These are phyloP conservation scores for Drosophila macrospina DNA, from an alignment of 2,888 invertebrate species.

Conservation along the genomic window DNA sequence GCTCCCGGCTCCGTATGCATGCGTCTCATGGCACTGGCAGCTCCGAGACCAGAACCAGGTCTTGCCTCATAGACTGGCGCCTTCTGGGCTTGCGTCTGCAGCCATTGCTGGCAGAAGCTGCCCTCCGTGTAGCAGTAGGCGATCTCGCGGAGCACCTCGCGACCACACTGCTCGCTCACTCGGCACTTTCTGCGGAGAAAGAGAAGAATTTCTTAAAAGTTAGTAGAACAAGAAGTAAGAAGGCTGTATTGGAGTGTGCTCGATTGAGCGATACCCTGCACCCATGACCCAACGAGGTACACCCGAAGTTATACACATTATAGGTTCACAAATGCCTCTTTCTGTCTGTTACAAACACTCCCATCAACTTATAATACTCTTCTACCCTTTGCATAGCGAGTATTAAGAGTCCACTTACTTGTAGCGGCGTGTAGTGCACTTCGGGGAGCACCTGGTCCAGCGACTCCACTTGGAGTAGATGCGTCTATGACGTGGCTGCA, in stretches of 20 bases:
- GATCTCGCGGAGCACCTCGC: slow-evolving; percentile 91
- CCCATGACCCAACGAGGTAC: too few relatives aligned
- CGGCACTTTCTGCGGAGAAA: slow-evolving; percentile 88
- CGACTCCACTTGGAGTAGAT: slow-evolving; percentile 92
- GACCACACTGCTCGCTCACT: slow-evolving; percentile 90
- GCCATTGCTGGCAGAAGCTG: slow-evolving; percentile 92
- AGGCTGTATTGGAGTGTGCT: too few relatives aligned
- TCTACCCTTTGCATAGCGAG: neutral
- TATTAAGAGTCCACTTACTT: slow-evolving; percentile 86
- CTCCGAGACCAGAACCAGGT: slow-evolving; percentile 31
- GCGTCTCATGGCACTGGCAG: slow-evolving; percentile 72
- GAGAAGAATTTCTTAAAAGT: neutral
- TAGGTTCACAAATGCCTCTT: too few relatives aligned
- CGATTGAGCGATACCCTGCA: too few relatives aligned
- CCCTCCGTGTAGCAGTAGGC: slow-evolving; percentile 94
- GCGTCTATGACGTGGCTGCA: slow-evolving; percentile 79
- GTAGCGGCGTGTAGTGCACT: slow-evolving; percentile 92
- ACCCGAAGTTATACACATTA: too few relatives aligned
- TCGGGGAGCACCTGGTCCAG: slow-evolving; percentile 92
- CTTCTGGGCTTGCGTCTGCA: slow-evolving; percentile 85
- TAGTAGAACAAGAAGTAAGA: too few relatives aligned
- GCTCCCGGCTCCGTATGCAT: slow-evolving; percentile 58
- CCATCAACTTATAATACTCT: too few relatives aligned
- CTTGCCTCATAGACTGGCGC: slow-evolving; percentile 80
- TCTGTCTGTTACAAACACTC: too few relatives aligned